Conservation (phyloP, 2,888 invertebrate species). For the Watsonalla cultraria region DNA sequence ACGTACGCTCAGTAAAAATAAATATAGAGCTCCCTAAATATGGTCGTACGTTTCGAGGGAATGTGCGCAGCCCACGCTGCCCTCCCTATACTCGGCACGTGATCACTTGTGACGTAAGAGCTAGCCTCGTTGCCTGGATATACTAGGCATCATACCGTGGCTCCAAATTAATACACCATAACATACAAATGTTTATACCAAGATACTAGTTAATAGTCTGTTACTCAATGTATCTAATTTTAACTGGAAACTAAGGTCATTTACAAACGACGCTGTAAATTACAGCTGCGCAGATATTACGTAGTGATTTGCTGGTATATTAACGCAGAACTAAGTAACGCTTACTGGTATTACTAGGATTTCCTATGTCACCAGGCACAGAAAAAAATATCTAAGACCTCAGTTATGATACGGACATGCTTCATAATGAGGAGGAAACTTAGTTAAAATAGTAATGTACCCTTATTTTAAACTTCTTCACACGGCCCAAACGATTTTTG, state of each 20-base stretch:
- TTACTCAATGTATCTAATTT: not conserved
- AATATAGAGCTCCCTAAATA: conserved; percentile 42
- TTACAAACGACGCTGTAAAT: not conserved
- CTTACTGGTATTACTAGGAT: too few relatives aligned
- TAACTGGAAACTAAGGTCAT: not conserved
- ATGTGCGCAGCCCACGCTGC: conserved; percentile 11
- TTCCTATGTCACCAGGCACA: too few relatives aligned
- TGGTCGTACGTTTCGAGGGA: conserved; percentile 22
- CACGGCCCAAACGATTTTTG: too few relatives aligned
- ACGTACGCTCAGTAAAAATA: conserved; percentile 52
- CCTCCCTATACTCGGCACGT: not conserved
- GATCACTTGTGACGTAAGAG: not conserved
- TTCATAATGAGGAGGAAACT: too few relatives aligned
- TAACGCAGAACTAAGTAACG: not conserved
- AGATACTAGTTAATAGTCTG: too few relatives aligned
- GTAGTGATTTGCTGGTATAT: not conserved
- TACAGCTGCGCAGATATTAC: not conserved
- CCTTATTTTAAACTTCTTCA: too few relatives aligned
- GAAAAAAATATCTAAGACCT: too few relatives aligned
- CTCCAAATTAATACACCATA: not conserved
- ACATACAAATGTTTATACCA: too few relatives aligned
- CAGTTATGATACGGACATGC: too few relatives aligned
- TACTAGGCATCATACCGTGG: not conserved
- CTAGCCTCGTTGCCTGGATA: not conserved
- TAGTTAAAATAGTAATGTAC: too few relatives aligned